Percentiles rank a stretch among this genome's conserved stretches.
Evolutionary conservation across 2,888 invertebrate genomes (phyloP).

Genomic region (Proisotoma minuta): DNA sequence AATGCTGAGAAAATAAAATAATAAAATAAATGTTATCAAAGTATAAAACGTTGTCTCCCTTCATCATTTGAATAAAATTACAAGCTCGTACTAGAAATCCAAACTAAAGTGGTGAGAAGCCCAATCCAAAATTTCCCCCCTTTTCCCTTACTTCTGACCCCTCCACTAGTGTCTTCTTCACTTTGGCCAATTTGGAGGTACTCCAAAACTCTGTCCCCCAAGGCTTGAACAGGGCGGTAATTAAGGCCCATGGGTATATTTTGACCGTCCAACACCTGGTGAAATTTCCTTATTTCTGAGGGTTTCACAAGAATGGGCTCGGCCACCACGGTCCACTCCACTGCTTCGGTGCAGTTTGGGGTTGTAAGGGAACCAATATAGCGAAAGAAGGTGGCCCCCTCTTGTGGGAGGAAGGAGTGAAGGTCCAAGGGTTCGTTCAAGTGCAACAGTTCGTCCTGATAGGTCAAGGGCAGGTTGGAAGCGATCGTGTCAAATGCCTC

Average conservation of each 20-base stretch:
- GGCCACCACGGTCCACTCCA: neutral
- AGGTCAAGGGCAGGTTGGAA: neutral
- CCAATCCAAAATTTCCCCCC: too few relatives aligned
- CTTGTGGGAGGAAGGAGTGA: neutral
- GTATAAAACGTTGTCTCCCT: too few relatives aligned
- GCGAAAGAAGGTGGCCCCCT: neutral
- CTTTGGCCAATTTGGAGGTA: neutral
- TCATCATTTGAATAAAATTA: too few relatives aligned
- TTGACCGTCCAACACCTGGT: neutral
- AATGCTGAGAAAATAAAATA: too few relatives aligned
- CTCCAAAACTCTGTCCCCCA: neutral
- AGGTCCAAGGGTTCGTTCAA: neutral
- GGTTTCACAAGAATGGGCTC: neutral
- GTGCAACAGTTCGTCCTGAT: neutral
- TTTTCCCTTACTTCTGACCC: too few relatives aligned
- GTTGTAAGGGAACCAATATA: constrained; percentile 9
- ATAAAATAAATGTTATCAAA: too few relatives aligned
- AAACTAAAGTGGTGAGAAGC: too few relatives aligned
- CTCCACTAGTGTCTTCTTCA: neutral
- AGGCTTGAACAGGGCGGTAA: neutral
- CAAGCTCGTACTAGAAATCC: too few relatives aligned
- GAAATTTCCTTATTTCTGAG: neutral
- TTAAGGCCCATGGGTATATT: neutral
- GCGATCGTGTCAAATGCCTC: constrained; percentile 1
- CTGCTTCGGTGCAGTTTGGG: constrained; percentile 3